phyloP scores from a whole-genome alignment of 2,888 invertebrate species.

The Teleiodes luculella region DNA sequence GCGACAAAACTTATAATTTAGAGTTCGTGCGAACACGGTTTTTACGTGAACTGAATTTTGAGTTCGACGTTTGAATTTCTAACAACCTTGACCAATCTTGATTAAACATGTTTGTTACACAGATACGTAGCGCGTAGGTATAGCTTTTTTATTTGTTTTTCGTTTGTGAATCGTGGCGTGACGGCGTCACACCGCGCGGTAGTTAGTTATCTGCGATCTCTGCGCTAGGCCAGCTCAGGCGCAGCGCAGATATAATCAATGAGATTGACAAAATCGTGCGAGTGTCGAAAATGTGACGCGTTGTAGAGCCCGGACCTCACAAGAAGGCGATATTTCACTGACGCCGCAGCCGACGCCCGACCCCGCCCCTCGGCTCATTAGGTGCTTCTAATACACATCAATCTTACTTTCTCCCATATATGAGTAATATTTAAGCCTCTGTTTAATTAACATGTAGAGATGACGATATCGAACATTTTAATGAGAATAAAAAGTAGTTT shows the following conservation, averaged over 20 bases:
- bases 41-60: constrained; percentile 31
- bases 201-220: constrained; percentile 53
- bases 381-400: constrained; percentile 66
- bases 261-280: constrained; percentile 73
- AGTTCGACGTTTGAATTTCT: neutral
- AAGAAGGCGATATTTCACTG: constrained; percentile 71
- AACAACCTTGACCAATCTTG: too few relatives aligned
- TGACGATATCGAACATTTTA: neutral
- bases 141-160: neutral
- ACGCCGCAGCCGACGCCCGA: constrained; percentile 52
- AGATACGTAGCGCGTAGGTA: too few relatives aligned
- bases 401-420: constrained; percentile 50
- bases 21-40: constrained; percentile 51
- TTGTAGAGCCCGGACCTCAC: constrained; percentile 64
- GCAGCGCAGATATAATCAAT: constrained; percentile 61
- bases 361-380: constrained; percentile 70
- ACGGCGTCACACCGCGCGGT: constrained; percentile 34
- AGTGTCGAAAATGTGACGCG: constrained; percentile 73
- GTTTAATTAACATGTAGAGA: constrained; percentile 6
- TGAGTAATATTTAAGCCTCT: constrained; percentile 29
- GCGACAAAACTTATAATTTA: constrained; percentile 53
- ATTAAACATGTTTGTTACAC: neutral
- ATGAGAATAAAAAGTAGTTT: neutral
- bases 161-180: constrained; percentile 24
- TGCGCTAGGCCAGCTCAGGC: constrained; percentile 34